These are phyloP conservation scores for Arrhamphus sclerolepis DNA, from an alignment of 2,797 vertebrate genomes.

Conservation along the genomic window DNA sequence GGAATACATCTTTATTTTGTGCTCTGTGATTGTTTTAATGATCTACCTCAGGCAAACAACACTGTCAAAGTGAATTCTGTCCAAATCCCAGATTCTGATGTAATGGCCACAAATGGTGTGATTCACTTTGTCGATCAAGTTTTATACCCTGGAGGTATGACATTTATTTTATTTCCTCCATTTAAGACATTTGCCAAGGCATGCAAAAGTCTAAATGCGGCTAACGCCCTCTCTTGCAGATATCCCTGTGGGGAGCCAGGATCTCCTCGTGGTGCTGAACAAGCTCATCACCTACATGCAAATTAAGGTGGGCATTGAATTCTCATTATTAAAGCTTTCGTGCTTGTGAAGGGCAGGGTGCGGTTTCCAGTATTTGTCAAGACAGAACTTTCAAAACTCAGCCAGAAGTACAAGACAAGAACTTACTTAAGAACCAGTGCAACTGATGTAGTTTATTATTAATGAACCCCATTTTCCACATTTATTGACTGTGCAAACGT, in stretches of 20 bases:
- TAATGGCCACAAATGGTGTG: slow-evolving; percentile 95
- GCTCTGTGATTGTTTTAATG: slow-evolving; percentile 35
- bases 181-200: slow-evolving; percentile 31
- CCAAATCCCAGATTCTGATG: slow-evolving; percentile 84
- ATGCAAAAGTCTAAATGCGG: slow-evolving; percentile 6
- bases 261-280: slow-evolving; percentile 84
- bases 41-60: slow-evolving; percentile 83
- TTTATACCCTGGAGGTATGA: slow-evolving; percentile 90
- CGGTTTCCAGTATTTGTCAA: slow-evolving; percentile 8
- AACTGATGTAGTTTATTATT: background rate
- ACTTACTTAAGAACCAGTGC: slow-evolving; percentile 10
- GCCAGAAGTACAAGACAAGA: slow-evolving; percentile 9
- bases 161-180: slow-evolving; percentile 5
- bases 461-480: background rate
- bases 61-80: slow-evolving; percentile 88
- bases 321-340: background rate
- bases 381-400: too few species aligned
- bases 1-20: too few species aligned
- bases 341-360: slow-evolving; percentile 5
- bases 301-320: slow-evolving; percentile 85
- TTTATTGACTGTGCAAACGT: background rate
- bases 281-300: slow-evolving; percentile 89
- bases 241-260: slow-evolving; percentile 89
- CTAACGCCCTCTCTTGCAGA: slow-evolving; percentile 75
- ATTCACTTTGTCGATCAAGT: slow-evolving; percentile 89